These are phyloP conservation scores for Thryonomys swinderianus DNA, from an alignment of 2,113 vertebrate species.

Conservation along the genomic window DNA sequence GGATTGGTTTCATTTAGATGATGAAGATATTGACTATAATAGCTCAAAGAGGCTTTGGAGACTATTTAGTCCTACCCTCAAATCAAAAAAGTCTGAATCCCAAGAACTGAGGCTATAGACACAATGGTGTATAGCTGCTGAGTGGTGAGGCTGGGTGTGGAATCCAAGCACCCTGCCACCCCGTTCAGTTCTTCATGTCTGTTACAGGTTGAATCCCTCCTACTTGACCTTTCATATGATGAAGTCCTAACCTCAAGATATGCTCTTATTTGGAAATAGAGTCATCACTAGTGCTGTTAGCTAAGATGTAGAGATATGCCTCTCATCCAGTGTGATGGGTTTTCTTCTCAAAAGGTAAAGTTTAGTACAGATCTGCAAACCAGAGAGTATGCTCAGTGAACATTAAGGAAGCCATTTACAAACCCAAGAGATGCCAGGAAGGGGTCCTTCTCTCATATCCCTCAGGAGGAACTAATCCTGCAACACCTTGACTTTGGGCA, in stretches of 20 bases:
- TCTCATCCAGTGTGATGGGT: not conserved
- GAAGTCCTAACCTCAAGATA: not conserved
- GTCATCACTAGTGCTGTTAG: not conserved
- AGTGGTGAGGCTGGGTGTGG: not conserved
- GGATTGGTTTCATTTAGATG: slow-evolving; percentile 39
- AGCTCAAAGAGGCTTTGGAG: not conserved
- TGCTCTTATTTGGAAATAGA: not conserved
- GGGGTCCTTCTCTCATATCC: not conserved
- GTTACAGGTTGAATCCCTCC: not conserved
- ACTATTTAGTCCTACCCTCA: not conserved
- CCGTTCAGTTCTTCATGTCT: not conserved
- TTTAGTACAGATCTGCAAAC: not conserved
- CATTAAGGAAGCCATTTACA: not conserved
- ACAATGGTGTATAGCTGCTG: not conserved
- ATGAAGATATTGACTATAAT: slow-evolving; percentile 19
- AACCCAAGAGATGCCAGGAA: not conserved
- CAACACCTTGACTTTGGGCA: not conserved
- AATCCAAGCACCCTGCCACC: not conserved
- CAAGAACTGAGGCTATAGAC: not conserved
- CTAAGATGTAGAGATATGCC: not conserved
- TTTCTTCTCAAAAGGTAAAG: not conserved
- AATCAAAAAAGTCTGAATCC: not conserved
- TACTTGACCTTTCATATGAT: not conserved
- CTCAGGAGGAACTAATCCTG: not conserved
- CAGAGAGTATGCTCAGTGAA: not conserved